Conservation (phyloP, 2,113 vertebrate genomes). For the Embiotoca jacksoni region DNA sequence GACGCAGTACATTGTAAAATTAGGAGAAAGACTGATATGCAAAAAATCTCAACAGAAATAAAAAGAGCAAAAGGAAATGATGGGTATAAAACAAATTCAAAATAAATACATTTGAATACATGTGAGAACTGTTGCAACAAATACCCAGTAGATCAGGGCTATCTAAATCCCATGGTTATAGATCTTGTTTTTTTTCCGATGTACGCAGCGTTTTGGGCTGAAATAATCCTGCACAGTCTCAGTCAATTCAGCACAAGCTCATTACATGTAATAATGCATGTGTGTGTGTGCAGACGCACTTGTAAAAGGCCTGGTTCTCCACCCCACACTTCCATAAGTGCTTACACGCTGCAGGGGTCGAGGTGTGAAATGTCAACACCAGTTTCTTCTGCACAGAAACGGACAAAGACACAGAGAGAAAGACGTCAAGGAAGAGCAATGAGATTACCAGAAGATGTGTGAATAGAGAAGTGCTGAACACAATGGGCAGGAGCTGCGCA, state of each 20-base stretch:
- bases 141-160: too few species aligned
- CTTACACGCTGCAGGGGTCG: slow-evolving; percentile 98
- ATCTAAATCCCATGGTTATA: too few species aligned
- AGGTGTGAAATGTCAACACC: slow-evolving; percentile 96
- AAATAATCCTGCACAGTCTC: neutral
- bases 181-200: too few species aligned
- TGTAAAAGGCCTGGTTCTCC: slow-evolving; percentile 99
- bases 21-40: neutral
- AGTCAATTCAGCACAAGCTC: neutral
- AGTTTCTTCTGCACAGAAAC: slow-evolving; percentile 92
- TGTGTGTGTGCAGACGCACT: slow-evolving; percentile 85
- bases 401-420: slow-evolving; percentile 62
- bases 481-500: slow-evolving; percentile 74
- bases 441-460: slow-evolving; percentile 18
- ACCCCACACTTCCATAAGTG: slow-evolving; percentile 99
- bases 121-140: neutral
- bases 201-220: neutral
- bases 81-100: neutral
- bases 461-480: slow-evolving; percentile 65
- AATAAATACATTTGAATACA: neutral
- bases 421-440: slow-evolving; percentile 15
- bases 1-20: slow-evolving; percentile 1
- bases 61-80: neutral
- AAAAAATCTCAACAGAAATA: neutral
- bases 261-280: neutral